These are phyloP conservation scores for Pagetopsis macropterus DNA, from an alignment of 2,797 vertebrate genomes.

Conservation along the genomic window DNA sequence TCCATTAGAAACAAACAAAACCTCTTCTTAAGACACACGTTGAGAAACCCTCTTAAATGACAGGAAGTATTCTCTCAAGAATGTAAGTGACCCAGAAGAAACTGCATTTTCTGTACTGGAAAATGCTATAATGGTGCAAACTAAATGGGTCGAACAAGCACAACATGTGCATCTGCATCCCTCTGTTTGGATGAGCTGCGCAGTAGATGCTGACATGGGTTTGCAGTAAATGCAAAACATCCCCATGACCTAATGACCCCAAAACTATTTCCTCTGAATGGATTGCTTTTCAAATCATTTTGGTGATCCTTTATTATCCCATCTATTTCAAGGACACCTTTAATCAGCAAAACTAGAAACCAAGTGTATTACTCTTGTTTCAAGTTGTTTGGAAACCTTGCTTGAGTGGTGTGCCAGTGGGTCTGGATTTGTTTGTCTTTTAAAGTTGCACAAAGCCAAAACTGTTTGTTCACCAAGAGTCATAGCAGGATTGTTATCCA, in stretches of 20 bases:
- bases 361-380: neutral
- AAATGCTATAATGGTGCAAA: conserved; percentile 26
- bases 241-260: conserved; percentile 46
- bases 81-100: conserved; percentile 26
- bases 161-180: conserved; percentile 43
- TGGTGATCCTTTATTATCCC: conserved; percentile 29
- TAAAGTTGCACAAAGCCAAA: neutral
- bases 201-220: conserved; percentile 55
- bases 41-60: conserved; percentile 16
- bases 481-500: neutral
- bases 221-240: conserved; percentile 60
- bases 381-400: conserved; percentile 11
- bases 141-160: conserved; percentile 54
- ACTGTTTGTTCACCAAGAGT: neutral
- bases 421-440: conserved; percentile 7
- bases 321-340: conserved; percentile 28
- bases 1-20: conserved; percentile 7
- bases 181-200: conserved; percentile 56
- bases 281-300: conserved; percentile 52
- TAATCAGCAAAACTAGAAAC: conserved; percentile 23
- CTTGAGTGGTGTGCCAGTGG: conserved; percentile 11
- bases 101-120: conserved; percentile 8
- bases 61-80: conserved; percentile 23
- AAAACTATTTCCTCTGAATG: conserved; percentile 63
- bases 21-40: neutral